Percentiles rank a stretch among this genome's conserved stretches.
phyloP scores from a whole-genome alignment of 2,797 vertebrate species.

The Furcifer pardalis region DNA sequence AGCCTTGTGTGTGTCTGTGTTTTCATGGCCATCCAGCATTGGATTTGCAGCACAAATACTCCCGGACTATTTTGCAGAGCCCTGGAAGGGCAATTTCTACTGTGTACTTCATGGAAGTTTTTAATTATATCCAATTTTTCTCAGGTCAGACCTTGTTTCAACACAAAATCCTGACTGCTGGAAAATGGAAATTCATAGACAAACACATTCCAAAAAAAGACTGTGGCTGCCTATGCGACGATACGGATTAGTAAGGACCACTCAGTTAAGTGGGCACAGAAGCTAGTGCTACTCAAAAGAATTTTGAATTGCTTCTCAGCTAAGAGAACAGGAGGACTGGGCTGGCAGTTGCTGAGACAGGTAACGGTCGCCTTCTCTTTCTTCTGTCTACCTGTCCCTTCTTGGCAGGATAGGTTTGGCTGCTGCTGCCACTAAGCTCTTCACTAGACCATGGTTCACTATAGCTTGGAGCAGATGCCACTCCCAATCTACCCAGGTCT shows the following conservation, averaged over 20 bases:
- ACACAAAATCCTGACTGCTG: slow-evolving; percentile 65
- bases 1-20: slow-evolving; percentile 58
- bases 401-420: slow-evolving; percentile 37
- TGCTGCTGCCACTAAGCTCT: slow-evolving; percentile 35
- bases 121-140: slow-evolving; percentile 67
- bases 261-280: slow-evolving; percentile 7
- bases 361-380: slow-evolving; percentile 1
- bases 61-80: slow-evolving; percentile 66
- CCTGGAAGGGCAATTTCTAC: slow-evolving; percentile 67
- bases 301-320: slow-evolving; percentile 11
- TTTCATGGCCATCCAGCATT: slow-evolving; percentile 61
- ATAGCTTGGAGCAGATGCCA: not conserved
- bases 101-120: slow-evolving; percentile 70
- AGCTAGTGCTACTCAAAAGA: slow-evolving; percentile 21
- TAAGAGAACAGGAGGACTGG: not conserved
- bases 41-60: slow-evolving; percentile 66
- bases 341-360: not conserved
- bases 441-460: slow-evolving; percentile 3
- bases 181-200: slow-evolving; percentile 49
- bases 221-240: slow-evolving; percentile 43
- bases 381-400: slow-evolving; percentile 8
- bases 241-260: slow-evolving; percentile 10
- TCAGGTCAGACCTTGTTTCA: slow-evolving; percentile 66
- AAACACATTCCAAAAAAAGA: slow-evolving; percentile 31
- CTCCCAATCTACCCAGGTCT: not conserved